phyloP scores from a whole-genome alignment of 1,140 invertebrate genomes.

The Caenorhabditis remanei region DNA sequence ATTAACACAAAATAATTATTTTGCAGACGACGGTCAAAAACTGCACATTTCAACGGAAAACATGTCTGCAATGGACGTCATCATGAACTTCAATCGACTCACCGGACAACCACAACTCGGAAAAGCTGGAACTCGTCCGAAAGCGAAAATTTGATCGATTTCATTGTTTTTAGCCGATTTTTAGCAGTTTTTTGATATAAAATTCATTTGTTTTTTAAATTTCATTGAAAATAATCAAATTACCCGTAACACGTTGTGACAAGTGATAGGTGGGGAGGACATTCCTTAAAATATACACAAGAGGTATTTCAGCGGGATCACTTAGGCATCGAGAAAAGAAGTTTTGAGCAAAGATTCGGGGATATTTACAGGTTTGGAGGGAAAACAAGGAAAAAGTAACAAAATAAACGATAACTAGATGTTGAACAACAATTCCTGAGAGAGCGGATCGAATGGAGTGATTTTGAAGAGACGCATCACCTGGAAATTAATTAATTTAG shows the following conservation, averaged over 20 bases:
- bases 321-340: no score
- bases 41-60: slow-evolving; percentile 74
- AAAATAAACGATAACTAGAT: not conserved
- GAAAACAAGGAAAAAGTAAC: not conserved
- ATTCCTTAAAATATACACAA: no score
- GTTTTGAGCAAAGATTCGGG: no score
- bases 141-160: slow-evolving; percentile 55
- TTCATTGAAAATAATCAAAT: not conserved
- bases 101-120: slow-evolving; percentile 74
- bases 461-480: slow-evolving; percentile 78
- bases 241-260: not conserved
- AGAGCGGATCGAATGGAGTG: slow-evolving; percentile 74
- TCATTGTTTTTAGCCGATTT: not conserved
- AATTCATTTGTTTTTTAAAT: no score
- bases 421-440: slow-evolving; percentile 74
- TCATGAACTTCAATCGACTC: slow-evolving; percentile 75
- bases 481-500: slow-evolving; percentile 51
- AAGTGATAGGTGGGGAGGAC: no score
- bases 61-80: slow-evolving; percentile 70
- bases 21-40: slow-evolving; percentile 71
- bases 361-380: no score
- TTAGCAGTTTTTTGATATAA: no score
- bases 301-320: no score
- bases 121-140: slow-evolving; percentile 68
- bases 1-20: not conserved